Percentiles rank a stretch among this genome's conserved stretches.
Conservation (phyloP, 53 echinoderm and acorn worm genomes). For the Arbacia lixula region DNA sequence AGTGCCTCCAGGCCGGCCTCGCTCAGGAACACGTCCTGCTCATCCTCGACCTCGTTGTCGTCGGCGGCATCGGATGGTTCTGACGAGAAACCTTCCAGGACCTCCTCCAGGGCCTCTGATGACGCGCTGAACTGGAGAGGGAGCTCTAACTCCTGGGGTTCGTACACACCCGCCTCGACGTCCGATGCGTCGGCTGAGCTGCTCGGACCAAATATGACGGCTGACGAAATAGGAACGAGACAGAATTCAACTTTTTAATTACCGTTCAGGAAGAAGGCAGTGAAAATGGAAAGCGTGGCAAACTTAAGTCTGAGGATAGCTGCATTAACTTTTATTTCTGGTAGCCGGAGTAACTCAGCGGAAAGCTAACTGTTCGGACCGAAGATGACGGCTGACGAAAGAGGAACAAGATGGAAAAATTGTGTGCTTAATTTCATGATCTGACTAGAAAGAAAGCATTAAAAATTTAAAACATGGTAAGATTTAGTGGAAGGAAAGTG, state of each 20-base stretch:
- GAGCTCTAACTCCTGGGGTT: constrained; percentile 14
- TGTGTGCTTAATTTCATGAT: not conserved
- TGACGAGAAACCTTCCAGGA: not conserved
- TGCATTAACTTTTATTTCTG: no score
- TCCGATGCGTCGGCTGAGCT: not conserved
- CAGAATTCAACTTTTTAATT: not conserved
- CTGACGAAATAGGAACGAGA: not conserved
- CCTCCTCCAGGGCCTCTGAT: not conserved
- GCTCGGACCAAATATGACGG: constrained; percentile 21
- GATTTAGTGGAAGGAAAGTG: no score
- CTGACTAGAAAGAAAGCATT: not conserved
- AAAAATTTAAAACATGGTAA: no score
- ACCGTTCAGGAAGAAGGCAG: not conserved
- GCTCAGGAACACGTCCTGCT: constrained; percentile 22
- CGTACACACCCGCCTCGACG: not conserved
- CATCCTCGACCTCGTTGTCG: not conserved
- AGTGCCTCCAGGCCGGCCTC: constrained; percentile 34
- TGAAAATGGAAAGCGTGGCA: no score
- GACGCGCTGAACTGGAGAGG: constrained; percentile 42
- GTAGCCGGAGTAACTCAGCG: no score
- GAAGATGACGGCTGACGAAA: constrained; percentile 16
- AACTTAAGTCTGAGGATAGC: no score
- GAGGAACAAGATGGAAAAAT: not conserved
- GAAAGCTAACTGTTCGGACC: constrained; percentile 1
- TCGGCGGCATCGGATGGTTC: constrained; percentile 2